Evolutionary conservation across 1,140 invertebrate genomes (phyloP), one percentile per base, ranked within the genome.

Genomic region (Grapholita molesta): DNA sequence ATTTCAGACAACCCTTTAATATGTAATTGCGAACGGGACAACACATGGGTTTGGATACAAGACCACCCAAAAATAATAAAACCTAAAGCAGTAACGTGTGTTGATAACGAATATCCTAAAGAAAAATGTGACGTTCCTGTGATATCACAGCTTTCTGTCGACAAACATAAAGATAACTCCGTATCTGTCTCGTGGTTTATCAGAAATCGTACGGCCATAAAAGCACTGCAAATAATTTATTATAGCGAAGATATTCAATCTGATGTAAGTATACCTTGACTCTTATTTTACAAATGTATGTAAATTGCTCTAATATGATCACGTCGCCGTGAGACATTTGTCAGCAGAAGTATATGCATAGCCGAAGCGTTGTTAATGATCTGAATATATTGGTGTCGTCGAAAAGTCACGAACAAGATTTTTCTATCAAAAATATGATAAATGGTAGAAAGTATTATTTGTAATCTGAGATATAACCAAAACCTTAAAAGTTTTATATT

Each of bases 11-110:
- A 91, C 69, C 67, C 84, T 15, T 83, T 91, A 48, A 75, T 83
- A 68, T 91, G 89, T 71, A 88, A 79, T 69, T 91, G 89, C 65
- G 87, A 91, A 77, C 88, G 86, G 75, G 85, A 89, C 70, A 90
- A 91, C 52, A 87, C 87, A 25, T 91, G 89, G 89, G 80, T 86
- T 0, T 91, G 89, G 89, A 90, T 91, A 68, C 89, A 91, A 74
- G 88, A 91, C 73, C 89, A 91, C 76, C 89, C 88, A n/a, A 89
- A 88, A 80, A 85, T 86, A 73, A 84, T 90, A 67, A 85, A 86
- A 68, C 71, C 83, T 11, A 86, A 80, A 67, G 71, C 79, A 21
- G 77, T 89, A 8, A 78, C 81, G 65, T 91, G 89, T 57, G 67
- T 80, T 12, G 86, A 89, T 64, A 77, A 89, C 68, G 86, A 90